A percentile compares a stretch with the other conserved stretches of the same genome.
Evolutionary conservation across 2,888 invertebrate genomes (phyloP).

Genomic region (Bembecia ichneumoniformis): DNA sequence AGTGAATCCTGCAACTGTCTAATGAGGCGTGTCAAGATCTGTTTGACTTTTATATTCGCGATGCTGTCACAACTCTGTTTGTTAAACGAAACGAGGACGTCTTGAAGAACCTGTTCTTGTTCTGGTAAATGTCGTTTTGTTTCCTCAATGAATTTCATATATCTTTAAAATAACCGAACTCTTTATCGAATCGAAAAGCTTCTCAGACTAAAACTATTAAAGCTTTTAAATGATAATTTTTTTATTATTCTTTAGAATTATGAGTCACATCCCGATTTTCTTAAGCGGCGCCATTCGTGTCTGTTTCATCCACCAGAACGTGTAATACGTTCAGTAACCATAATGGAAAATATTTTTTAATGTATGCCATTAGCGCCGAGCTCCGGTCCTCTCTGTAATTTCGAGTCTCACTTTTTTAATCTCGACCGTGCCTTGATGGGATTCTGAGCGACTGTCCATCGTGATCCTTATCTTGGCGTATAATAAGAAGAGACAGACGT

Average conservation of each 20-base stretch:
- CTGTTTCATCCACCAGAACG: constrained; percentile 28
- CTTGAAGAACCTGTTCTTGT: constrained; percentile 37
- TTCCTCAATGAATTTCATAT: constrained; percentile 38
- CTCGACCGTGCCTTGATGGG: constrained; percentile 57
- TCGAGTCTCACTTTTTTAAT: constrained; percentile 57
- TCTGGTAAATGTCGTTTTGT: constrained; percentile 27
- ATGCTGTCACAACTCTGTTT: constrained; percentile 35
- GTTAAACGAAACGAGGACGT: constrained; percentile 41
- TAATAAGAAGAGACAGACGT: constrained; percentile 70
- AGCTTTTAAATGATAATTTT: not conserved
- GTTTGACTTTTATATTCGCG: constrained; percentile 11
- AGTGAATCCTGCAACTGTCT: not conserved
- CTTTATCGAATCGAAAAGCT: constrained; percentile 18
- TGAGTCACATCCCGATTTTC: constrained; percentile 32
- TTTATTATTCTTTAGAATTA: constrained; percentile 17
- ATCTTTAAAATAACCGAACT: constrained; percentile 8
- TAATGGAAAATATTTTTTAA: constrained; percentile 67
- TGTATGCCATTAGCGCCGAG: constrained; percentile 60
- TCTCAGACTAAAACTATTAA: constrained; percentile 12
- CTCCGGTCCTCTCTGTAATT: constrained; percentile 61
- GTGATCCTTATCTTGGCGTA: constrained; percentile 61
- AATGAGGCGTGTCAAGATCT: not conserved
- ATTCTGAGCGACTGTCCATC: constrained; percentile 64
- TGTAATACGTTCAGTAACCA: constrained; percentile 43
- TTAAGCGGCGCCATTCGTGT: constrained; percentile 29